Conservation (phyloP, 1,140 invertebrate species). For the Megalopta genalis region DNA sequence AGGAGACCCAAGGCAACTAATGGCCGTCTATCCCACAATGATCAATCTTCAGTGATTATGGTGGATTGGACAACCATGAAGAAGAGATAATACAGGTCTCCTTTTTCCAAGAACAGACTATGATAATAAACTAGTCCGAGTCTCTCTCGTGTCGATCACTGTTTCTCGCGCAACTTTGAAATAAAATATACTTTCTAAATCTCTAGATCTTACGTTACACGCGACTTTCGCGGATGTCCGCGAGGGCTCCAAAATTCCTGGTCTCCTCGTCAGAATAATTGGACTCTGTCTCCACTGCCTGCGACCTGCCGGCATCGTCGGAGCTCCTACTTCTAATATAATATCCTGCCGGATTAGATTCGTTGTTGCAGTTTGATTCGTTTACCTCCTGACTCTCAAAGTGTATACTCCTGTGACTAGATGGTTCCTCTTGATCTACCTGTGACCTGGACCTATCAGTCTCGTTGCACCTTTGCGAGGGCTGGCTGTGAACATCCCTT, state of each 20-base stretch:
- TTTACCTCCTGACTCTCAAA: slow-evolving; percentile 31
- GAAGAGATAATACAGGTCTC: no score
- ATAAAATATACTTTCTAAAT: background rate
- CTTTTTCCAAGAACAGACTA: no score
- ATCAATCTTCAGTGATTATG: no score
- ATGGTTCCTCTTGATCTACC: slow-evolving; percentile 37
- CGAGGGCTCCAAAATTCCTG: slow-evolving; percentile 70
- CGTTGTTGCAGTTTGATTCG: slow-evolving; percentile 38
- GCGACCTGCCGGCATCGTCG: slow-evolving; percentile 31
- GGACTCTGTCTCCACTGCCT: slow-evolving; percentile 34
- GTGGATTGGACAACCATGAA: no score
- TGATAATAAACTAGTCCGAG: background rate
- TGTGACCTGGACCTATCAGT: slow-evolving; percentile 33
- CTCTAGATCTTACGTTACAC: slow-evolving; percentile 61
- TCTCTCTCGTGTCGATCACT: background rate
- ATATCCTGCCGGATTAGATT: slow-evolving; percentile 28
- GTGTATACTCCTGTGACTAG: slow-evolving; percentile 30
- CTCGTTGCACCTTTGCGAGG: slow-evolving; percentile 24
- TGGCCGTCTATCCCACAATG: no score
- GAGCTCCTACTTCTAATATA: slow-evolving; percentile 40
- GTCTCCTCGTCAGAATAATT: slow-evolving; percentile 65
- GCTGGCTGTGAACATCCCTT: slow-evolving; percentile 28
- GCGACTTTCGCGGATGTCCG: slow-evolving; percentile 77
- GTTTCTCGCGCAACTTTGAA: background rate
- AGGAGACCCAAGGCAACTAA: no score